Evolutionary conservation across 2,888 invertebrate genomes (phyloP).

Genomic region (Agriopis leucophaearia): DNA sequence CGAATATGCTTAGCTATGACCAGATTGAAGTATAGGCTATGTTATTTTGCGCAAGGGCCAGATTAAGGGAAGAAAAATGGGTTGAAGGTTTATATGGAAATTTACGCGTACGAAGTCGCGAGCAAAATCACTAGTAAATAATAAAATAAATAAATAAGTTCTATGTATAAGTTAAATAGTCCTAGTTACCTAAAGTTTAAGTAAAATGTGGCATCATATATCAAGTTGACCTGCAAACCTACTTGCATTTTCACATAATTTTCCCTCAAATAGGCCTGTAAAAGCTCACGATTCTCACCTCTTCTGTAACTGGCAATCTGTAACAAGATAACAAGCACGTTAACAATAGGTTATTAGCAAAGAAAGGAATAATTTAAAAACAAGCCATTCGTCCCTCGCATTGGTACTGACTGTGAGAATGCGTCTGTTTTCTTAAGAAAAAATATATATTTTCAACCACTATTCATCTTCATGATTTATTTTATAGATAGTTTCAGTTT

Average conservation of each 20-base stretch:
- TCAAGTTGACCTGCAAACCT: conserved; percentile 24
- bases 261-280: conserved; percentile 21
- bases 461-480: conserved; percentile 7
- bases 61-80: too few species aligned
- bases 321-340: conserved; percentile 67
- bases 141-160: neutral
- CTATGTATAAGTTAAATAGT: neutral
- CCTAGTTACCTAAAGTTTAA: neutral
- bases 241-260: conserved; percentile 29
- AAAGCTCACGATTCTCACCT: conserved; percentile 44
- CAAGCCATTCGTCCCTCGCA: neutral
- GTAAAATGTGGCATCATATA: neutral
- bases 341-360: conserved; percentile 71
- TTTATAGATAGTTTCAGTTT: conserved; percentile 4
- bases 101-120: too few species aligned
- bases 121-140: too few species aligned
- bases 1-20: too few species aligned
- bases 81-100: too few species aligned
- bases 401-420: conserved; percentile 13
- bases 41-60: too few species aligned
- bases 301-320: conserved; percentile 66
- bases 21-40: too few species aligned
- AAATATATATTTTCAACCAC: neutral
- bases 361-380: conserved; percentile 56
- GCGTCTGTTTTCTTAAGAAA: neutral